Evolutionary conservation across 2,113 vertebrate species (phyloP).

Genomic region (Aldabrachelys gigantea): DNA sequence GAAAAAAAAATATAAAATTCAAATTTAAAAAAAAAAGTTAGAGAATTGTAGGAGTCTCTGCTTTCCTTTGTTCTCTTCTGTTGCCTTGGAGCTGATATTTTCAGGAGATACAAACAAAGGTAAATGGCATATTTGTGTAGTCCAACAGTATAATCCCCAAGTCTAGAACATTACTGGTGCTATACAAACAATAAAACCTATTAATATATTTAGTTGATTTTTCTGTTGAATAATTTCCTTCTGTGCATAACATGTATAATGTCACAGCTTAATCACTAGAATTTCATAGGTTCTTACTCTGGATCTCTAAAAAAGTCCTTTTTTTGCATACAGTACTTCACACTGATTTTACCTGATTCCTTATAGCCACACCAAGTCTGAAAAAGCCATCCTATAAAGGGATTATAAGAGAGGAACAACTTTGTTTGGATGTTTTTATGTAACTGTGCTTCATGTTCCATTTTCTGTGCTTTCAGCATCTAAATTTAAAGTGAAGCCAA

Average conservation of each 20-base stretch:
- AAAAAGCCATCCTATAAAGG: neutral
- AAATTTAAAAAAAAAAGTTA: neutral
- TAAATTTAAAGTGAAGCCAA: conserved; percentile 76
- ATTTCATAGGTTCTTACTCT: neutral
- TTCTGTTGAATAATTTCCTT: neutral
- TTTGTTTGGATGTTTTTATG: conserved; percentile 9
- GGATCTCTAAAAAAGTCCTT: neutral
- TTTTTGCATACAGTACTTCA: neutral
- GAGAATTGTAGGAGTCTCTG: conserved; percentile 15
- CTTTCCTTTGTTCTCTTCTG: conserved; percentile 38
- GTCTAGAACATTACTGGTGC: neutral
- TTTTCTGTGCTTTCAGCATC: conserved; percentile 81
- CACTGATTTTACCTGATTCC: neutral
- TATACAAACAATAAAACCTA: neutral
- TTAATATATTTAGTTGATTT: neutral
- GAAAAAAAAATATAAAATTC: neutral
- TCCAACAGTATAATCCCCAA: conserved; percentile 13
- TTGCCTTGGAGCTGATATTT: conserved; percentile 27
- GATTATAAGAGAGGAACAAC: neutral
- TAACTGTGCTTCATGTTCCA: conserved; percentile 67
- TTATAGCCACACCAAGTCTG: neutral
- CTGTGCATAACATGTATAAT: neutral
- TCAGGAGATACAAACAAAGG: conserved; percentile 55
- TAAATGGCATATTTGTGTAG: neutral
- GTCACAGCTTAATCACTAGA: neutral